phyloP scores from a whole-genome alignment of 2,113 vertebrate species.

The Lagopus leucura region DNA sequence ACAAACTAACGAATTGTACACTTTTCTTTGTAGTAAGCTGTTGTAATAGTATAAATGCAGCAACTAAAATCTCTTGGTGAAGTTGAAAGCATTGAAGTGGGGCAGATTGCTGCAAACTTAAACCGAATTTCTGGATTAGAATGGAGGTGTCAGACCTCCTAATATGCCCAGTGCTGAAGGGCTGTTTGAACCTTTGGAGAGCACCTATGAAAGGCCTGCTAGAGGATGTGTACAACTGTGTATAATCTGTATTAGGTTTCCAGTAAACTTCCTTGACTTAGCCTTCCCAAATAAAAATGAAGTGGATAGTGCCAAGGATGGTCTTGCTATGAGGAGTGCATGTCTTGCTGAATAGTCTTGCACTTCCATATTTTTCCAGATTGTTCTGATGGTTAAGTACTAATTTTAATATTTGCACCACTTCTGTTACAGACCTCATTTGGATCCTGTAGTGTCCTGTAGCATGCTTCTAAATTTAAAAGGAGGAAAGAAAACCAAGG shows the following conservation, averaged over 20 bases:
- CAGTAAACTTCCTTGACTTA: neutral
- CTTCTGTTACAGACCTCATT: constrained; percentile 46
- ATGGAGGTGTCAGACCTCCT: neutral
- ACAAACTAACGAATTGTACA: neutral
- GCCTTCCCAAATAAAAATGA: neutral
- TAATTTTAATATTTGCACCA: constrained; percentile 8
- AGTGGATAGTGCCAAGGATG: neutral
- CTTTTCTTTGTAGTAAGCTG: neutral
- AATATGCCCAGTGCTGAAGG: neutral
- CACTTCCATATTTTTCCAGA: constrained; percentile 1
- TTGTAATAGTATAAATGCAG: neutral
- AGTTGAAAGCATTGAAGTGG: neutral
- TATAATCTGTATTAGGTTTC: neutral
- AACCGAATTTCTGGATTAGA: neutral
- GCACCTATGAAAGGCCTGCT: neutral
- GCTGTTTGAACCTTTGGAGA: neutral
- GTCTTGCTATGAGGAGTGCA: neutral
- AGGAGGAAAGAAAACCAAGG: constrained; percentile 43
- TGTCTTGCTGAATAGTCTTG: neutral
- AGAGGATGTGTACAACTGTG: neutral
- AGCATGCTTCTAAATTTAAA: constrained; percentile 53
- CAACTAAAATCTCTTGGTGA: neutral
- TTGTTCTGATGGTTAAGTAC: constrained; percentile 32
- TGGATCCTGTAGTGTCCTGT: constrained; percentile 45
- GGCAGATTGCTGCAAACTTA: neutral